Evolutionary conservation across 2,797 vertebrate genomes (phyloP), one percentile per base, ranked within the genome.

Genomic region (Cynodonichthys magdalenae): DNA sequence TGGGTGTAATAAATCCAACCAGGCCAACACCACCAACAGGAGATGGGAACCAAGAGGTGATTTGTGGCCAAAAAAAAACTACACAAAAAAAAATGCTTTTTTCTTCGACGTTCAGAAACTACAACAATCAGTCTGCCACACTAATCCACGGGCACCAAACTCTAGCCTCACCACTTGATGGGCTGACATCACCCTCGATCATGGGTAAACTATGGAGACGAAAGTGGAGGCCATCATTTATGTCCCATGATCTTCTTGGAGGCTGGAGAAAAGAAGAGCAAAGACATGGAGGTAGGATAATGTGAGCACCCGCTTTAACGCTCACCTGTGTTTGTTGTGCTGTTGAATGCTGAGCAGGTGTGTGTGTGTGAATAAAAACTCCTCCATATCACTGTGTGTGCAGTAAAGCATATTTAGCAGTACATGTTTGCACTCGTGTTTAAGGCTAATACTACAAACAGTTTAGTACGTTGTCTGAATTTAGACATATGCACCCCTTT

Each of bases 151-250:
- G 56, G 74, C 75, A 53, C 70, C 66, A 17, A 71, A 77, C 69
- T 80, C 81, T 80, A 75, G 81, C 78, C 77, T 71, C 73, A 5
- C 65, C 60, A 53, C 79, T 74, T 48, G 56, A 80, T 57, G 61
- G 75, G 75, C 77, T 85, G 89, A 88, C 89, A 86, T 76, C 76
- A 61, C 79, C 81, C 84, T 92, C 88, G 39, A 92, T 92, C 90
- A 91, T 86, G 78, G 85, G 81, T 82, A 86, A 91, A 87, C 88
- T 89, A 87, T 87, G 71, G 83, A 83, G 27, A 39, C 11, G 36
- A 74, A 80, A 76, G 65, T 77, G 81, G 66, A 68, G 70, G 48
- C 63, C 18, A 57, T 83, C 87, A 82, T 90, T 91, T 88, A 87
- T 92, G 90, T 87, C 79, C 84, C 73, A 74, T 64, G 77, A 82